Evolutionary conservation across 2,113 vertebrate genomes (phyloP), one percentile per base, ranked within the genome.

Genomic region (Epinephelus moara): DNA sequence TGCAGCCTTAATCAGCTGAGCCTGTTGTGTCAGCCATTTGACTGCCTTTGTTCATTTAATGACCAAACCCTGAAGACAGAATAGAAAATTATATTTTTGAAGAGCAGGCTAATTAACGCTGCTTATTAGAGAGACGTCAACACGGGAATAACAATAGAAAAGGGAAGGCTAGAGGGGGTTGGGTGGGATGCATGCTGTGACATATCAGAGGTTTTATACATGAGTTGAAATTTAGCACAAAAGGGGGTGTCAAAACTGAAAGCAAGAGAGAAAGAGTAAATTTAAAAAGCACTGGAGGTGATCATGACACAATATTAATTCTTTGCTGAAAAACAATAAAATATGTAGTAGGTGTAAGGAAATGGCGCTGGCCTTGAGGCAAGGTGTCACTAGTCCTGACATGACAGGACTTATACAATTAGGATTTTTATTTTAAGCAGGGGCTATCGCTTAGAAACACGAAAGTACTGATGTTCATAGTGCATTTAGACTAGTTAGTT

Each of bases 21-120:
- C 71, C 42, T 67, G 71, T 86, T 88, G 71, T 91, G 92, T 84
- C 87, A 86, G 70, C 64, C 27, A 0, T 85, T 87, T 81, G 74
- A 76, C 85, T 82, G 90, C 78, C 47, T 88, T 86, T 86, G 82
- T 89, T 93, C 78, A 18, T 82, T 88, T 92, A 89, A 94, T 88
- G 83, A 83, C 82, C 79, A 81, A 86, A 80, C 85, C 68, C 85
- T 23, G 66, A 79, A 68, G 68, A 78, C 81, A 88, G 83, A 91
- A 91, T 73, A 40, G 84, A 64, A 91, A 85, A 82, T 87, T 50
- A 74, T 69, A 78, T 81, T 91, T 92, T 88, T 85, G 76, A 90
- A 89, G 80, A 91, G 86, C 61, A n/a, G 56, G 76, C 86, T 93
- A 94, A 94, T 93, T 93, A 93, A 84, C 6, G 60, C 57, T 53